Evolutionary conservation across 2,113 vertebrate species (phyloP).

Genomic region (Falco punctatus): DNA sequence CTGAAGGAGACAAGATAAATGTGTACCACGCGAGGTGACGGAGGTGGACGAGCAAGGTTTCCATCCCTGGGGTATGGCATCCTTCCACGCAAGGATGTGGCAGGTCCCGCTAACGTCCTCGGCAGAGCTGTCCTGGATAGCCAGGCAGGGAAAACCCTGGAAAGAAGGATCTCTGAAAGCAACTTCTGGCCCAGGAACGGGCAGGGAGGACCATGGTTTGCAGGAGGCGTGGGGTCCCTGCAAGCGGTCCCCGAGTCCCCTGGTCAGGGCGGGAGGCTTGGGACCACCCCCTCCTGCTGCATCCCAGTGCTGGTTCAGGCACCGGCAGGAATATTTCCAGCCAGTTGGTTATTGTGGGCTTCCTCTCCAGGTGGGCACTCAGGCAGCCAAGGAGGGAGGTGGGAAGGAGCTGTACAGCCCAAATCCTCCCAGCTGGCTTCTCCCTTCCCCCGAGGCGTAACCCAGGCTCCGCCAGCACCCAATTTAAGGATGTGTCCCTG

Average conservation of each 20-base stretch:
- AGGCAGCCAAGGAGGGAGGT: background rate
- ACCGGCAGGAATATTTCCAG: background rate
- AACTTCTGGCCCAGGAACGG: background rate
- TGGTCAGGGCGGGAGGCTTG: background rate
- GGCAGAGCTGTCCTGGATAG: background rate
- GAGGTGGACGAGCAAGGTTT: background rate
- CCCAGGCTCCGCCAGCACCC: background rate
- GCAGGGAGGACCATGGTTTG: background rate
- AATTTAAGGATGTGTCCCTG: conserved; percentile 5
- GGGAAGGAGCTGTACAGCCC: conserved; percentile 28
- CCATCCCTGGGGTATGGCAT: background rate
- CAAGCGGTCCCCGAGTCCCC: background rate
- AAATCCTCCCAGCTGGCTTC: background rate
- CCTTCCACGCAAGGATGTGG: fast-evolving
- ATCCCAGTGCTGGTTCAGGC: background rate
- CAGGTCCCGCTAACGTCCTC: background rate
- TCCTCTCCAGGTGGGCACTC: conserved; percentile 6
- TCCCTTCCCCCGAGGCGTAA: background rate
- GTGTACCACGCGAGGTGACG: no score
- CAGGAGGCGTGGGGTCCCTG: background rate
- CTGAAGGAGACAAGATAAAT: background rate
- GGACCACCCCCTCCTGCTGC: background rate
- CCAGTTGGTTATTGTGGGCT: background rate
- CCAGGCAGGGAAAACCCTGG: background rate
- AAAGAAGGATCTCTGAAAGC: background rate